Evolutionary conservation across 2,797 vertebrate species (phyloP).

Genomic region (Danio jaintianensis): DNA sequence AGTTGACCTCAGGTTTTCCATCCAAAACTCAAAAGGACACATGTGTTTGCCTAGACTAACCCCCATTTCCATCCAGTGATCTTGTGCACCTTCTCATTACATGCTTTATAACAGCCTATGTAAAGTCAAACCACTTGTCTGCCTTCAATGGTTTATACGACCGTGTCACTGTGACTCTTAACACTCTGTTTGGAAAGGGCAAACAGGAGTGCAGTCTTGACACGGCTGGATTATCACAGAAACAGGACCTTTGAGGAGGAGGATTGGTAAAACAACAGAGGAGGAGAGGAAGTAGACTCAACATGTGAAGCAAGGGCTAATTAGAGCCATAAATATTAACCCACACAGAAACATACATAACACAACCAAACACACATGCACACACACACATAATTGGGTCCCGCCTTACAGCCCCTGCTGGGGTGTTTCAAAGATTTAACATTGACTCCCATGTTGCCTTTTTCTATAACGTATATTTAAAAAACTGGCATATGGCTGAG

Average conservation of each 20-base stretch:
- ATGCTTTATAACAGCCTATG: constrained; percentile 30
- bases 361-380: constrained; percentile 11
- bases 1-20: constrained; percentile 3
- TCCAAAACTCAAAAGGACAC: constrained; percentile 26
- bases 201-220: constrained; percentile 31
- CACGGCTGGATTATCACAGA: constrained; percentile 34
- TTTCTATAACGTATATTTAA: constrained; percentile 17
- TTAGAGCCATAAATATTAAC: constrained; percentile 62
- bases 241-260: constrained; percentile 47
- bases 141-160: constrained; percentile 10
- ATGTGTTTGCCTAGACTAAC: constrained; percentile 42
- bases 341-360: constrained; percentile 36
- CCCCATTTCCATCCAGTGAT: constrained; percentile 36
- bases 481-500: constrained; percentile 24
- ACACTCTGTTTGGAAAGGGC: constrained; percentile 36
- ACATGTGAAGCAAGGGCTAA: constrained; percentile 56
- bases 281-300: constrained; percentile 57
- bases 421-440: neutral
- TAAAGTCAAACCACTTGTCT: constrained; percentile 37
- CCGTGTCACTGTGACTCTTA: constrained; percentile 42
- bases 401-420: neutral
- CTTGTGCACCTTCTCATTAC: constrained; percentile 40
- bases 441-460: neutral
- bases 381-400: neutral
- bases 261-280: constrained; percentile 48